Evolutionary conservation across 2,113 vertebrate species (phyloP), one percentile per base, ranked within the genome.

Genomic region (Ceyx melanurus): DNA sequence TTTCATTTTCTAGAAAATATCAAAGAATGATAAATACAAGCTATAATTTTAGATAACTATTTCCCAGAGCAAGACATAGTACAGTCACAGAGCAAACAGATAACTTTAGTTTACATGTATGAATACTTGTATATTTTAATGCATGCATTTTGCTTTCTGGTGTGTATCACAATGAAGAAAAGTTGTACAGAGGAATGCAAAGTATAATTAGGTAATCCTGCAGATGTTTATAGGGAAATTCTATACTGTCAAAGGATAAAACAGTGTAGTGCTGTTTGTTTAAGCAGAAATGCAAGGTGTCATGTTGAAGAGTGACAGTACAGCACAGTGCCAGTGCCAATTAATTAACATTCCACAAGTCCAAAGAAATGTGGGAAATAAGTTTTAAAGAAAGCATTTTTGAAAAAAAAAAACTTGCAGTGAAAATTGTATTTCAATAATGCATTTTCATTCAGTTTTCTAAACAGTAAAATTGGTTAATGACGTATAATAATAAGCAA

Each of bases 91-190:
- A 42, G 11, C 13, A 50, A 31, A 45, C 33, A 31, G 10, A 40
- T 4, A 22, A 4, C 23, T 75, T 35, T 35, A 42, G 5, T 5
- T 83, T 42, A 33, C 3, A 5, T 74, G 10, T 37, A 13, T 33
- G 4, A 45, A 14, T 56, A 5, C 12, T 2, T 5, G 3, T 13
- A 15, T 58, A 60, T 4, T 25, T 37, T 3, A 6, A 35, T 6
- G 9, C 13, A 62, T 26, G 22, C 9, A 56, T 10, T 42, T 57
- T 70, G 48, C 3, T 37, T 64, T 56, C 31, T 64, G 65, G 2
- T 26, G 20, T 16, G 3, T 40, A 61, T 45, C 22, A 73, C 16
- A 43, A 7, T 29, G 25, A 80, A 68, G 15, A 62, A 51, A 74
- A 40, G 14, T 33, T 88, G 45, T 53, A 51, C 9, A 50, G 18